Base-by-base conservation (phyloP, 1,140 invertebrate species). In the Antheraea mylitta region DNA sequence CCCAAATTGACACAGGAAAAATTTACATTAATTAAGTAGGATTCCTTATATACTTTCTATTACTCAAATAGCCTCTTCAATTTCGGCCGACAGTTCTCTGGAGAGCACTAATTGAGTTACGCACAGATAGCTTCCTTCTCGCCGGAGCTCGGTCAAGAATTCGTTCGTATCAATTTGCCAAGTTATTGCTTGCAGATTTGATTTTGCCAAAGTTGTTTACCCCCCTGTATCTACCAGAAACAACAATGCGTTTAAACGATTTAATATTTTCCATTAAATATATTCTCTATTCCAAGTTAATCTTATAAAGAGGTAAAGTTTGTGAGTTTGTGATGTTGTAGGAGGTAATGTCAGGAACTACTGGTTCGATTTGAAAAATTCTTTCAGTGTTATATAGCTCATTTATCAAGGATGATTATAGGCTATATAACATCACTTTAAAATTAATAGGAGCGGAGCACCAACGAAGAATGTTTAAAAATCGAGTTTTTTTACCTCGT, bases 141-240 rank as follows among this genome's bases (percentile, higher is more conserved):
- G 38, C 36, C 16, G 9, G 59, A 11, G 10, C 37, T 38, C 64
- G 8, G 64, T 19, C 45, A 38, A 38, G 18, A n/a, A 22, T 48
- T 65, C 64, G 64, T 65, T 65, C 53, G 42, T 18, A 65, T 65
- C 64, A 65, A 65, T 65, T 65, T 65, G 42, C 38, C 18, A 53
- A 64, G 62, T 37, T 65, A 65, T 48, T 48, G 37, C 64, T 9
- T 7, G n/a, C 4, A 53, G 38, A 65, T 65, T 65, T 65, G 64
- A 65, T 65, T 65, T 65, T 19, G 18, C 45, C 16, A 13, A 13
- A 53, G 16, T 16, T 53, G 16, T 53, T 53, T 53, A 13, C 9
- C 45, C 7, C 13, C 13, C 45, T n/a, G 45, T 53, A 13, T 53
- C 2, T 53, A 53, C 45, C 6, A 53, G 45, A n/a, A 53, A 53